Conservation (phyloP, 2,113 vertebrate genomes). For the Python bivittatus region DNA sequence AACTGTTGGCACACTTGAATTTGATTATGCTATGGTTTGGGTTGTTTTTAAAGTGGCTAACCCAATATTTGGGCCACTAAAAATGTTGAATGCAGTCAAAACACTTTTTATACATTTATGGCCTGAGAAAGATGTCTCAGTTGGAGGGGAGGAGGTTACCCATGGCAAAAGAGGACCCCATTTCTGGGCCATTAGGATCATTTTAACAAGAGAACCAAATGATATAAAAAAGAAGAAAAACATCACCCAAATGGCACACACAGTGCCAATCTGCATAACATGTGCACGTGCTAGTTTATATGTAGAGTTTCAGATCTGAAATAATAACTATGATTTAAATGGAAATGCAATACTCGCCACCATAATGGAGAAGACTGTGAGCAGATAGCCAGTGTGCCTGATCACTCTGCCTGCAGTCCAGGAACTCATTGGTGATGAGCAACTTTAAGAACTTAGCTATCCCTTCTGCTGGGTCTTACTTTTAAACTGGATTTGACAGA, state of each 20-base stretch:
- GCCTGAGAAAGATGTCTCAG: not conserved
- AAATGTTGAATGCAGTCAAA: slow-evolving; percentile 11
- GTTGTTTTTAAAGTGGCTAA: slow-evolving; percentile 42
- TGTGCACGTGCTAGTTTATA: not conserved
- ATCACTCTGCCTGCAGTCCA: not conserved
- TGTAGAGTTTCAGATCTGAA: not conserved
- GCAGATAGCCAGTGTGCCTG: not conserved
- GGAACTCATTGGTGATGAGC: too few relatives aligned
- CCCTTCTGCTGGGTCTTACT: too few relatives aligned
- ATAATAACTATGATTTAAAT: not conserved
- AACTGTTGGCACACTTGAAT: slow-evolving; percentile 44
- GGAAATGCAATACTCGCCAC: not conserved
- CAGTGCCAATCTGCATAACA: not conserved
- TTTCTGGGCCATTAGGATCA: not conserved
- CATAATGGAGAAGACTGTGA: not conserved
- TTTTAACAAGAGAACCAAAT: not conserved
- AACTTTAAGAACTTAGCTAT: not conserved
- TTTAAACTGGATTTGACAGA: too few relatives aligned
- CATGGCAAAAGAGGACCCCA: too few relatives aligned
- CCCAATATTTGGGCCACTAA: slow-evolving; percentile 33
- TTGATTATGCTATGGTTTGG: slow-evolving; percentile 55
- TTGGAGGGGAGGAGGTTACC: not conserved
- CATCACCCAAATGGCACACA: not conserved
- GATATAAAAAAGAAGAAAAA: not conserved
- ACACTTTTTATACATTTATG: not conserved